phyloP scores from a whole-genome alignment of 2,888 invertebrate species.

The Leptothorax acervorum region DNA sequence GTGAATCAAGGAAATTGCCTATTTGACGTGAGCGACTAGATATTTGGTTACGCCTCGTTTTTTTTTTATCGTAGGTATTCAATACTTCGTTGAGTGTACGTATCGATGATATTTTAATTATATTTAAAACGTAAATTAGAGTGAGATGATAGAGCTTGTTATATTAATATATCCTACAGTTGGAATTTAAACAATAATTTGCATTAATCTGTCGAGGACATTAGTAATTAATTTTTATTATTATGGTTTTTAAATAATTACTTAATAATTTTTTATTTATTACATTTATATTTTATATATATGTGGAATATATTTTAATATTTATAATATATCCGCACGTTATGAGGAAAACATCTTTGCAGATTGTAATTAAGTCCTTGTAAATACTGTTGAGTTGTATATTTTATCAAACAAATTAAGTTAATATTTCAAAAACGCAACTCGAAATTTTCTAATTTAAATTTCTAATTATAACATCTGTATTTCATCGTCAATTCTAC shows the following conservation, averaged over 20 bases:
- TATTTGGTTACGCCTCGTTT: conserved; percentile 59
- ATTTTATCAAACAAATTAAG: neutral
- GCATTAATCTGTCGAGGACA: neutral
- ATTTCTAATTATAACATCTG: neutral
- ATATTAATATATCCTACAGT: neutral
- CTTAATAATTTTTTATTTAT: too few species aligned
- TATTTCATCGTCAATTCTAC: neutral
- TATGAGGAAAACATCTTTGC: neutral
- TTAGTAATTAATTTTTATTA: neutral
- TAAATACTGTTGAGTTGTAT: neutral
- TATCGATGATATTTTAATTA: conserved; percentile 38
- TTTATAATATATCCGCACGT: neutral
- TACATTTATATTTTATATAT: too few species aligned
- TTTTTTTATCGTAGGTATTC: conserved; percentile 46
- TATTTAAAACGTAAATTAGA: neutral
- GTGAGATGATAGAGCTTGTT: neutral
- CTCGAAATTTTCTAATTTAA: neutral
- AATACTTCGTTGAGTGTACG: neutral
- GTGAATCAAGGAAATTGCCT: conserved; percentile 71
- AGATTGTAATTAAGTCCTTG: neutral
- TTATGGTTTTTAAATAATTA: too few species aligned
- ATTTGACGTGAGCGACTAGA: conserved; percentile 11
- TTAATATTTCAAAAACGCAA: neutral
- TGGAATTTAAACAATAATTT: neutral
- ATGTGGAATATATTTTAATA: too few species aligned